phyloP scores from a whole-genome alignment of 2,113 vertebrate species.

The Mustela nigripes region DNA sequence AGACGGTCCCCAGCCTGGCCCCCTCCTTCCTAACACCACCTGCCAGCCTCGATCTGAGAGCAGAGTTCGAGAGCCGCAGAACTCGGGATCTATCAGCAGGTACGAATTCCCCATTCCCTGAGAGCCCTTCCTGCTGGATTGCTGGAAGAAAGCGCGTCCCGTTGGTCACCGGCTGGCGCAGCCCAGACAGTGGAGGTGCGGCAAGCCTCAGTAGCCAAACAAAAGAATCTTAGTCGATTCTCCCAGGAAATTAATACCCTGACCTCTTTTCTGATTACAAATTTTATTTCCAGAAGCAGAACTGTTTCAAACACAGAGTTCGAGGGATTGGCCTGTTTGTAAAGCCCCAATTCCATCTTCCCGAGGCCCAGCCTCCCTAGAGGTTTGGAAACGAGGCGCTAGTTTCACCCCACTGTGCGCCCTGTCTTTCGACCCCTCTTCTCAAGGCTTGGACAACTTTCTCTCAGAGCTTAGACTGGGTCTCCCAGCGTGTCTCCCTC shows the following conservation, averaged over 20 bases:
- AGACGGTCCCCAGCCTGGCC: neutral
- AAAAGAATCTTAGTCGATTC: neutral
- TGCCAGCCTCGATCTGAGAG: neutral
- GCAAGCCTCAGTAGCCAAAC: neutral
- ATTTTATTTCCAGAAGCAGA: slow-evolving; percentile 77
- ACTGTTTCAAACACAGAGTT: slow-evolving; percentile 42
- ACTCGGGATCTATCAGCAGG: neutral
- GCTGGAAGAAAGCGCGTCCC: neutral
- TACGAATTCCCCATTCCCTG: neutral
- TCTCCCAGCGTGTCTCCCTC: neutral
- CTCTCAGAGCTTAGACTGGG: neutral
- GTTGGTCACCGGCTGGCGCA: neutral
- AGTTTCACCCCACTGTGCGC: fast-evolving
- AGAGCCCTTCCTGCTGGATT: neutral
- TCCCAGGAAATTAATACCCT: slow-evolving; percentile 2
- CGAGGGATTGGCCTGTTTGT: neutral
- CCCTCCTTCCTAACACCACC: neutral
- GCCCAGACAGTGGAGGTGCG: neutral
- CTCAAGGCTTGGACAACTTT: neutral
- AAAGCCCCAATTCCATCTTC: neutral
- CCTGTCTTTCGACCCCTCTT: neutral
- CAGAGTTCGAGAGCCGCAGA: neutral
- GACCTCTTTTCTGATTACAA: slow-evolving; percentile 46
- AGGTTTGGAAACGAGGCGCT: neutral
- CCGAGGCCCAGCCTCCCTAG: neutral